These are phyloP conservation scores for Erebia ligea DNA, from an alignment of 2,888 invertebrate genomes.

Conservation along the genomic window DNA sequence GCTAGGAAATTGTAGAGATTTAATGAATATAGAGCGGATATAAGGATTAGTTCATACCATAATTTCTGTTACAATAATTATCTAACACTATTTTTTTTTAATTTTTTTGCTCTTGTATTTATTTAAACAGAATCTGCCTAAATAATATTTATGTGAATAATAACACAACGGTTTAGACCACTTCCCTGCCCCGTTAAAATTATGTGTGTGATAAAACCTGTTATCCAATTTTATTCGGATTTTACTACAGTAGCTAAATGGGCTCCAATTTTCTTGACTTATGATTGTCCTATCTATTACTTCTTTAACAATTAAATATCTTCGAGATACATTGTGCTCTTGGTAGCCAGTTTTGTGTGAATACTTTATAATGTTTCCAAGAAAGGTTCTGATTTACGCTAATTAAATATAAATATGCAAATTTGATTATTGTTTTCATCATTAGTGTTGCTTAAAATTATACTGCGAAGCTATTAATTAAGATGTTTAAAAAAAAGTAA, in stretches of 20 bases:
- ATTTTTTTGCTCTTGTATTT: no score
- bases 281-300: neutral
- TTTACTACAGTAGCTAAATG: no score
- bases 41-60: neutral
- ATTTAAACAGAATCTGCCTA: no score
- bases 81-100: no score
- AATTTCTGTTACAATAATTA: no score
- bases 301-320: neutral
- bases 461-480: neutral
- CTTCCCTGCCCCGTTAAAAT: no score
- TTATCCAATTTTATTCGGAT: no score
- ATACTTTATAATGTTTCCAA: slow-evolving; percentile 8
- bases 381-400: slow-evolving; percentile 4
- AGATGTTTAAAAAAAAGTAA: neutral
- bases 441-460: slow-evolving; percentile 4
- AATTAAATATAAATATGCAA: slow-evolving; percentile 21
- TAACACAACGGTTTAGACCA: no score
- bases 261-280: no score
- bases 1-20: neutral
- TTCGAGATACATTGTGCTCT: neutral
- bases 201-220: no score
- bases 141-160: no score
- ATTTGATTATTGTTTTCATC: slow-evolving; percentile 13
- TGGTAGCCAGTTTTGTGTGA: slow-evolving; percentile 12
- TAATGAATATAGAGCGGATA: neutral